Evolutionary conservation across 2,113 vertebrate genomes (phyloP), one percentile per base, ranked within the genome.

Genomic region (Thermophis baileyi): DNA sequence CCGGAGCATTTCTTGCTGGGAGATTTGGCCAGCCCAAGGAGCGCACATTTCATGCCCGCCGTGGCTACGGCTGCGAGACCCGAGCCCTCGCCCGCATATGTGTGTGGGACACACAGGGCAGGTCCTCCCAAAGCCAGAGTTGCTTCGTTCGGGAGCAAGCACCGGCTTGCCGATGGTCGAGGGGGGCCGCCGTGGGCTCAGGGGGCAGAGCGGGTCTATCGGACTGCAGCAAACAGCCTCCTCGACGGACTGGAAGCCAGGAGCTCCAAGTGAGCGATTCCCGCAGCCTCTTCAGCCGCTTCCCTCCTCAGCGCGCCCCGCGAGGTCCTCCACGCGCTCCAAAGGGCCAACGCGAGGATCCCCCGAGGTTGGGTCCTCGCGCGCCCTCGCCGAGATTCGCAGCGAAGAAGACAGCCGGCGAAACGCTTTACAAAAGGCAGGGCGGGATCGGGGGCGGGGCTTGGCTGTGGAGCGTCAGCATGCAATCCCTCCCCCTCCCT

Each of bases 21-120:
- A 1, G 69, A 51, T 46, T 85, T 91, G 12, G 93, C 63, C 46
- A 91, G 90, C 53, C 89, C 93, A 2, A 91, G 92, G 40, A 91
- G 92, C 57, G 90, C 90, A 44, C 69, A 85, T 91, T 89, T 89
- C 69, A 63, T 89, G 90, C 93, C 90, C 93, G 69, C 86, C 51
- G 90, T 25, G 53, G 53, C 53, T 22, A 35, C 87, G 30, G 63
- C 90, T 27, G 44, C 74, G 12, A 90, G 74, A 54, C 88, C 87
- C 20, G 69, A 53, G 69, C 46, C 69, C 2, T 91, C 50, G 89
- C 46, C 30, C 16, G 60, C 90, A 54, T 60, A 54, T 8, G 63
- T 86, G 40, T 47, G 93, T 6, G 53, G 18, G 87, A 81, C 30
- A 24, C 93, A 89, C 87, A 86, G 54, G 74, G 53, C 11, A 5